Conservation (phyloP, 1,140 invertebrate genomes). For the Helicoverpa zea region DNA sequence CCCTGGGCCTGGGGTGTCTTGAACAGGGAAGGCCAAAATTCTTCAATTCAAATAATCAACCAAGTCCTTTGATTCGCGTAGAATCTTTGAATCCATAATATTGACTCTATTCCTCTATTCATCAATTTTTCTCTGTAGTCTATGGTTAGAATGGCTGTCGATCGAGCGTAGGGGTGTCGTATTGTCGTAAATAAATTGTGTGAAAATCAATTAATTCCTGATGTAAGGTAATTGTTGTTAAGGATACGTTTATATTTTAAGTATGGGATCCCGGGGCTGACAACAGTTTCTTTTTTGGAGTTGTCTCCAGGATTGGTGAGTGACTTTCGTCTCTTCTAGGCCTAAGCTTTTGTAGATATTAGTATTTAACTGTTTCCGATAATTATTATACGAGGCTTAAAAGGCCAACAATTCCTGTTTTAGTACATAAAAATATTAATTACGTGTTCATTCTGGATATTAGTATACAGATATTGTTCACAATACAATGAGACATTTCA, state of each 20-base stretch:
- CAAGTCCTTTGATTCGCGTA: neutral
- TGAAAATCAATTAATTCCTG: slow-evolving; percentile 64
- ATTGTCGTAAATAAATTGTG: slow-evolving; percentile 72
- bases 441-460: neutral
- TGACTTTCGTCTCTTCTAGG: slow-evolving; percentile 63
- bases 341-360: slow-evolving; percentile 61
- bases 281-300: slow-evolving; percentile 61
- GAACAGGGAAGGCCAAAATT: no score
- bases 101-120: neutral
- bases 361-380: slow-evolving; percentile 54
- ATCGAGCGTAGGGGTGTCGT: slow-evolving; percentile 68
- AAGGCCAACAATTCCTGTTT: slow-evolving; percentile 13
- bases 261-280: slow-evolving; percentile 72
- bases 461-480: slow-evolving; percentile 35
- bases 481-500: slow-evolving; percentile 57
- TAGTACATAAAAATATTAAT: slow-evolving; percentile 13
- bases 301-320: slow-evolving; percentile 69
- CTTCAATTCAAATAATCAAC: no score
- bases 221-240: slow-evolving; percentile 62
- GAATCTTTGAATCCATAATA: neutral
- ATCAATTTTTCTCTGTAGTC: slow-evolving; percentile 46
- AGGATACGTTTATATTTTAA: slow-evolving; percentile 58
- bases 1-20: no score
- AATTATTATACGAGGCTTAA: slow-evolving; percentile 50
- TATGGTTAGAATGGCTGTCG: slow-evolving; percentile 78